phyloP scores from a whole-genome alignment of 2,888 invertebrate genomes.

The Lithophane socia region DNA sequence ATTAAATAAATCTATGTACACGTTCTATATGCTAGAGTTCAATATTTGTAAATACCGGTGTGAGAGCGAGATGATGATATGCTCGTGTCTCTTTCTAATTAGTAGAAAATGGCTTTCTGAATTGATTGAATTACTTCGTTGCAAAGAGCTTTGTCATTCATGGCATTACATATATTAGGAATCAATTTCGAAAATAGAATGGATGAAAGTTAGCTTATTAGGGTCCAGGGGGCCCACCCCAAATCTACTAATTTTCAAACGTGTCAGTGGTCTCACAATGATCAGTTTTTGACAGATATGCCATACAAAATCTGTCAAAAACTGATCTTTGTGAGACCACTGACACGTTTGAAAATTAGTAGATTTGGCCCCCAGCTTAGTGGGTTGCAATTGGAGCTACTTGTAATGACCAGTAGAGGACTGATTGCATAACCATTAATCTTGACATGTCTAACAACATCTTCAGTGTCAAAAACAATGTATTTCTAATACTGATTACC shows the following conservation, averaged over 20 bases:
- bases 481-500: background rate
- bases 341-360: too few species aligned
- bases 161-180: background rate
- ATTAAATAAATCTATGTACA: conserved; percentile 22
- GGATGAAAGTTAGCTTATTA: background rate
- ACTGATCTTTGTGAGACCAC: too few species aligned
- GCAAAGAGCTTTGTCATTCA: background rate
- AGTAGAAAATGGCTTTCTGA: background rate
- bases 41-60: conserved; percentile 34
- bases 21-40: conserved; percentile 10
- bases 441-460: background rate
- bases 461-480: too few species aligned
- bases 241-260: too few species aligned
- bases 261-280: too few species aligned
- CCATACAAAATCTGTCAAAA: too few species aligned
- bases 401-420: too few species aligned
- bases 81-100: conserved; percentile 9
- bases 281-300: too few species aligned
- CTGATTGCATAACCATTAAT: background rate
- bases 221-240: background rate
- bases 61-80: background rate
- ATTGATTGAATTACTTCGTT: background rate
- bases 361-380: background rate
- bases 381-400: background rate
- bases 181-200: background rate